Conservation (phyloP, 2,113 vertebrate species). For the Eidolon helvum region DNA sequence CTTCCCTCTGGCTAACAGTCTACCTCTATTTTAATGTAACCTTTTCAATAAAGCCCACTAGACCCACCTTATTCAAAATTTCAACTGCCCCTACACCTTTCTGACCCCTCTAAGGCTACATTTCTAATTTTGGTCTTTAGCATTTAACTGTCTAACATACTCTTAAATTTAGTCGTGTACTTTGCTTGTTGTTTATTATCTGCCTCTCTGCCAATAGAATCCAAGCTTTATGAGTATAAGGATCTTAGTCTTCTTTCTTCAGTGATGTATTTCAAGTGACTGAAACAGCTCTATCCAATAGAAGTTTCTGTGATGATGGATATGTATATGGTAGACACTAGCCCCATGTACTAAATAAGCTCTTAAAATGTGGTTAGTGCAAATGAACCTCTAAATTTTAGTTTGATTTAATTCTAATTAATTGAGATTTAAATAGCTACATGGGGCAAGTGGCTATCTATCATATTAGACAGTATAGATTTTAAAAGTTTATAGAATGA, state of each 20-base stretch:
- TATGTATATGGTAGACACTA: not conserved
- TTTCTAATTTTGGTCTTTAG: not conserved
- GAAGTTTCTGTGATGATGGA: conserved; percentile 1
- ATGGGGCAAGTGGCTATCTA: not conserved
- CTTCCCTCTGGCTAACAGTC: not conserved
- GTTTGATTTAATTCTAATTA: not conserved
- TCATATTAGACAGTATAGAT: not conserved
- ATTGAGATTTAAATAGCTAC: not conserved
- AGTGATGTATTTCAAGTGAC: not conserved
- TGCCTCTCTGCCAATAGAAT: not conserved
- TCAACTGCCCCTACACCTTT: not conserved
- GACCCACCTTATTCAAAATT: not conserved
- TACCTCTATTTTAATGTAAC: not conserved
- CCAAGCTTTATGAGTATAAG: not conserved
- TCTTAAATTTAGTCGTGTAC: not conserved
- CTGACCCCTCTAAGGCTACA: not conserved
- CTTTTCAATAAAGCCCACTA: not conserved
- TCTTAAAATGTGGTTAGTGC: not conserved
- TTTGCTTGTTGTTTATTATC: not conserved
- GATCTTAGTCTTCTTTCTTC: not conserved
- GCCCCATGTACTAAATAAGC: not conserved
- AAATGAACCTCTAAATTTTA: conserved; percentile 8
- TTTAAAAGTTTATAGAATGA: not conserved
- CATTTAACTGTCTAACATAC: not conserved
- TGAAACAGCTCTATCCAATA: not conserved